These are phyloP conservation scores for Eupeodes latifasciatus DNA, from an alignment of 2,888 invertebrate species.

Conservation along the genomic window DNA sequence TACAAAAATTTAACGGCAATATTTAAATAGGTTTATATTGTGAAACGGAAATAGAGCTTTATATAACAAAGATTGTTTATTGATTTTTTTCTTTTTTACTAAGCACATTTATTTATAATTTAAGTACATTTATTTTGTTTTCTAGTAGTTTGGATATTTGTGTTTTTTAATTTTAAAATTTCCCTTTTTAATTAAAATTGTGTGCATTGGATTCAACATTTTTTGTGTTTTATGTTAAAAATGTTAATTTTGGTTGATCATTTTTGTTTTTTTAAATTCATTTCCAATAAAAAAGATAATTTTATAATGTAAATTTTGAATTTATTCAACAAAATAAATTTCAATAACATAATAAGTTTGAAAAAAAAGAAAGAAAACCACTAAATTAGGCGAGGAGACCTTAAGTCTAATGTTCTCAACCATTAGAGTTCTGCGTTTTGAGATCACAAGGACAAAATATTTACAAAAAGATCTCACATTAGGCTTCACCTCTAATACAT, in stretches of 20 bases:
- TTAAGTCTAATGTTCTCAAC: slow-evolving; percentile 3
- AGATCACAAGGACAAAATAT: slow-evolving; percentile 30
- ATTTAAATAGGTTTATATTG: slow-evolving; percentile 45
- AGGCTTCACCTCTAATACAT: slow-evolving; percentile 14
- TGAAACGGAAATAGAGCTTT: slow-evolving; percentile 36
- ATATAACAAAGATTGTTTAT: slow-evolving; percentile 41
- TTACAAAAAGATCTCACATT: slow-evolving; percentile 23
- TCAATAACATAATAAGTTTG: background rate
- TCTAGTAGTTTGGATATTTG: slow-evolving; percentile 51
- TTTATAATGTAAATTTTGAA: slow-evolving; percentile 45
- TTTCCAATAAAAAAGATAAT: background rate
- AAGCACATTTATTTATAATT: slow-evolving; percentile 71
- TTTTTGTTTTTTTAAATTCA: background rate
- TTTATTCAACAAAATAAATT: slow-evolving; percentile 11
- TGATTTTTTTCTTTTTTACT: slow-evolving; percentile 32
- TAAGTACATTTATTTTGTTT: slow-evolving; percentile 65
- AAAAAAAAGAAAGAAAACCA: background rate
- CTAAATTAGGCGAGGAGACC: slow-evolving; percentile 16
- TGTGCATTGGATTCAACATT: slow-evolving; percentile 55
- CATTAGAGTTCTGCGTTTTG: slow-evolving; percentile 18
- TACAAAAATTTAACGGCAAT: slow-evolving; percentile 52
- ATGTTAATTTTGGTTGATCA: slow-evolving; percentile 3
- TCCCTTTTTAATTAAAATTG: slow-evolving; percentile 36
- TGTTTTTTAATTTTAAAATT: slow-evolving; percentile 29
- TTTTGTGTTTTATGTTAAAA: slow-evolving; percentile 40